phyloP scores from a whole-genome alignment of 2,113 vertebrate species.

The Enhydra lutris region DNA sequence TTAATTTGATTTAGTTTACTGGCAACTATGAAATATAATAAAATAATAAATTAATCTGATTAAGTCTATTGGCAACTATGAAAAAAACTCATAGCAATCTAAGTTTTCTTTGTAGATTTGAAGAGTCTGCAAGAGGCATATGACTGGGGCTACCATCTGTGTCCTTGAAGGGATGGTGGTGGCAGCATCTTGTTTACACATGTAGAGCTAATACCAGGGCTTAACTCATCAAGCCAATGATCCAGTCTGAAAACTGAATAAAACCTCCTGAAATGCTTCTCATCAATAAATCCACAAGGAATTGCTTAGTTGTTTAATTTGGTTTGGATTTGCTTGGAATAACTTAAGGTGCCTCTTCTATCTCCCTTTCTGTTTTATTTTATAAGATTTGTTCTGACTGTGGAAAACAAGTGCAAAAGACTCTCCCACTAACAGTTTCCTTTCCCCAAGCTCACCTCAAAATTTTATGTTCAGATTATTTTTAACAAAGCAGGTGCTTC shows the following conservation, averaged over 20 bases:
- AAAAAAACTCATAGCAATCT: neutral
- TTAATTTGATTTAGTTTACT: neutral
- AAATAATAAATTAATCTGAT: neutral
- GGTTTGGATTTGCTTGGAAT: conserved; percentile 44
- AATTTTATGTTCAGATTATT: neutral
- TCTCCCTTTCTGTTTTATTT: neutral
- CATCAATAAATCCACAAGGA: neutral
- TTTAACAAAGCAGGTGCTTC: neutral
- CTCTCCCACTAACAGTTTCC: neutral
- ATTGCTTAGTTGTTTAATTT: neutral
- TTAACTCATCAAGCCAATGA: neutral
- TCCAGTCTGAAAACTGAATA: neutral
- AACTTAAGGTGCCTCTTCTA: conserved; percentile 46
- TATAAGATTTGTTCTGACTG: neutral
- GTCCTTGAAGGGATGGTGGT: neutral
- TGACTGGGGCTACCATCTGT: neutral
- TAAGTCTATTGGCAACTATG: neutral
- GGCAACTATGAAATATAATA: neutral
- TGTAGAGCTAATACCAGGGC: neutral
- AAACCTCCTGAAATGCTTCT: neutral
- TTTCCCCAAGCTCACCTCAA: neutral
- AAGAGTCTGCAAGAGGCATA: neutral
- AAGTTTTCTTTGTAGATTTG: neutral
- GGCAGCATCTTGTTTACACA: rapidly evolving
- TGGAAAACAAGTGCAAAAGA: neutral